A percentile compares a stretch with the other conserved stretches of the same genome.
These are phyloP conservation scores for Melanophora roralis DNA, from an alignment of 2,888 invertebrate species.

Conservation along the genomic window DNA sequence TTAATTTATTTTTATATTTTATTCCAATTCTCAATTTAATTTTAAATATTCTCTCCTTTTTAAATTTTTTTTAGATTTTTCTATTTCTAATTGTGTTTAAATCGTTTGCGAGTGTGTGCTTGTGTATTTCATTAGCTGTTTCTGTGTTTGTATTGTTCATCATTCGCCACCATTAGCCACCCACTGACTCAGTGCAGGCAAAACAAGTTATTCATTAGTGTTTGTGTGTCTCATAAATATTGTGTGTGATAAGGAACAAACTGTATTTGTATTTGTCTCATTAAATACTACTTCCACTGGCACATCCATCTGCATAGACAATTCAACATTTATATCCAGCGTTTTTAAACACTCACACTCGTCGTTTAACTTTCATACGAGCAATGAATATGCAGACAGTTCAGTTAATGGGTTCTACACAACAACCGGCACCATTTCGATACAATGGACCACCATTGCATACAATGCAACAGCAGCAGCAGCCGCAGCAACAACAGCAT, in stretches of 20 bases:
- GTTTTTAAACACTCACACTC: neutral
- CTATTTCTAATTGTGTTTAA: conserved; percentile 32
- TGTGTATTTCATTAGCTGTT: conserved; percentile 5
- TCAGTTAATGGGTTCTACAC: conserved; percentile 56
- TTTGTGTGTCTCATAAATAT: neutral
- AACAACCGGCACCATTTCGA: conserved; percentile 47
- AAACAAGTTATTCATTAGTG: conserved; percentile 18
- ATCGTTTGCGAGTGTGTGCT: conserved; percentile 7
- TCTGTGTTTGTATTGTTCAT: neutral
- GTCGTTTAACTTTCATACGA: conserved; percentile 4
- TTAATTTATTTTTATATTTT: conserved; percentile 28
- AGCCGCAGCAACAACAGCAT: conserved; percentile 1
- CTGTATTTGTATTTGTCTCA: conserved; percentile 22
- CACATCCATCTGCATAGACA: neutral
- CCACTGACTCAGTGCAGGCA: neutral
- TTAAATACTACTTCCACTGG: neutral
- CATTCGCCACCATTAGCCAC: no score
- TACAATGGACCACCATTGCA: conserved; percentile 58
- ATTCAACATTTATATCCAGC: conserved; percentile 25
- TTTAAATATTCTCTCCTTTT: conserved; percentile 21
- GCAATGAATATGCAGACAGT: conserved; percentile 59
- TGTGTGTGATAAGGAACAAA: conserved; percentile 20
- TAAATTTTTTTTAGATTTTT: conserved; percentile 38
- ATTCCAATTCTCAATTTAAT: conserved; percentile 33
- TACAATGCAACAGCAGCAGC: conserved; percentile 52